Evolutionary conservation across 2,113 vertebrate genomes (phyloP).

Genomic region (Papio anubis): DNA sequence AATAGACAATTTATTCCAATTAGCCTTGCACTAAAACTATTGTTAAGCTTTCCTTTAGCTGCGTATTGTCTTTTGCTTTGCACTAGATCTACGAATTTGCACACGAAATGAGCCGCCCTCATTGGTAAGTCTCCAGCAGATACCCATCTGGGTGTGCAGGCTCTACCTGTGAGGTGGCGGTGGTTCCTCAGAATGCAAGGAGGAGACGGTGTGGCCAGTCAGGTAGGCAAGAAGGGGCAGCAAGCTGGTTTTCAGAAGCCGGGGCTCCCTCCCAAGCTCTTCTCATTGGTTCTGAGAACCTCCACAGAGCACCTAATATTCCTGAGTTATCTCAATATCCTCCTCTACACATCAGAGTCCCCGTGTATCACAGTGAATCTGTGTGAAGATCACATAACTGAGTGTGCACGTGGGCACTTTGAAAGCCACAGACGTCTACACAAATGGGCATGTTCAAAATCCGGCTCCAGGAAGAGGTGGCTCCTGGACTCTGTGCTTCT

Average conservation of each 20-base stretch:
- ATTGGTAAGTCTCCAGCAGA: neutral
- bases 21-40: too few relatives aligned
- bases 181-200: accelerated
- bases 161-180: accelerated
- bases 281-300: neutral
- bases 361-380: accelerated
- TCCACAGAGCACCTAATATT: neutral
- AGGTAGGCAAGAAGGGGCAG: neutral
- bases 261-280: too few relatives aligned
- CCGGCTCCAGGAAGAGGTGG: neutral
- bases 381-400: too few relatives aligned
- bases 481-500: too few relatives aligned
- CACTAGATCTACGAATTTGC: neutral
- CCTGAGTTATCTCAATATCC: neutral
- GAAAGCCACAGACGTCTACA: accelerated
- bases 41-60: neutral
- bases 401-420: accelerated
- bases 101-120: too few relatives aligned
- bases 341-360: neutral
- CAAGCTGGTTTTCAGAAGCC: neutral
- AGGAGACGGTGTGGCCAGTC: neutral
- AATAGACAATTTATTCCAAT: neutral
- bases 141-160: accelerated
- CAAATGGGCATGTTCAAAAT: neutral
- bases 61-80: neutral